Conservation (phyloP, 2,888 invertebrate genomes). For the Thymelicus sylvestris region DNA sequence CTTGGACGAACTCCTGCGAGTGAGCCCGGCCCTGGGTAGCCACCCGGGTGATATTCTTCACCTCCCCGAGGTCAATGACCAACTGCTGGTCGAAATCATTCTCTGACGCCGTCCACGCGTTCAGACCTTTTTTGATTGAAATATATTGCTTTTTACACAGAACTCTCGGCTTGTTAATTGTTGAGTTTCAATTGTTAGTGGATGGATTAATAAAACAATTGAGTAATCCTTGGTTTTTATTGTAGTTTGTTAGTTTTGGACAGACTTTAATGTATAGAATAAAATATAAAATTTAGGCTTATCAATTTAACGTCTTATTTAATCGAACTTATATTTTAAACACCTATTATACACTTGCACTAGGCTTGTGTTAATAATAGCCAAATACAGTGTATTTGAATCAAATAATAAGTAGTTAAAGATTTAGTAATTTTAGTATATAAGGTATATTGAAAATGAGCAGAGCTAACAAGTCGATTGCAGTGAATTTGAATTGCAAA, state of each 20-base stretch:
- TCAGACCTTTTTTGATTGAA: slow-evolving; percentile 86
- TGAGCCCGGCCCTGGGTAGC: slow-evolving; percentile 96
- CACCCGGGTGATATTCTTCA: slow-evolving; percentile 95
- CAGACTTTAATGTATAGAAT: background rate
- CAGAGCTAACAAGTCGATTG: too few relatives aligned
- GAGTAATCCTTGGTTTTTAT: background rate
- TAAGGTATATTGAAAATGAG: too few relatives aligned
- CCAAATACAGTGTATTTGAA: too few relatives aligned
- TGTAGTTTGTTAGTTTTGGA: background rate
- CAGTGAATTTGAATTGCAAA: too few relatives aligned
- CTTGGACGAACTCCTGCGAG: slow-evolving; percentile 95
- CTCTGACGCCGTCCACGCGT: slow-evolving; percentile 96
- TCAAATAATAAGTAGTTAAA: too few relatives aligned
- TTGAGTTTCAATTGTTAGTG: slow-evolving; percentile 35
- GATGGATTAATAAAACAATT: slow-evolving; percentile 7
- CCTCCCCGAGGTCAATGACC: slow-evolving; percentile 93
- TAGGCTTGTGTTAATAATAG: too few relatives aligned
- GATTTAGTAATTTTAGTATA: too few relatives aligned
- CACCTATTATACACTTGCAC: too few relatives aligned
- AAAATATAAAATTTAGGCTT: too few relatives aligned
- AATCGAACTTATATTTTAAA: too few relatives aligned
- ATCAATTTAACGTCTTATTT: too few relatives aligned
- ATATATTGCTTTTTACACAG: slow-evolving; percentile 22
- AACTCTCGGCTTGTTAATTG: background rate
- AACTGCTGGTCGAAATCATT: slow-evolving; percentile 97